Percentiles rank a stretch among this genome's conserved stretches.
These are phyloP conservation scores for Ptychoptera contaminata DNA, from an alignment of 2,888 invertebrate genomes.

Conservation along the genomic window DNA sequence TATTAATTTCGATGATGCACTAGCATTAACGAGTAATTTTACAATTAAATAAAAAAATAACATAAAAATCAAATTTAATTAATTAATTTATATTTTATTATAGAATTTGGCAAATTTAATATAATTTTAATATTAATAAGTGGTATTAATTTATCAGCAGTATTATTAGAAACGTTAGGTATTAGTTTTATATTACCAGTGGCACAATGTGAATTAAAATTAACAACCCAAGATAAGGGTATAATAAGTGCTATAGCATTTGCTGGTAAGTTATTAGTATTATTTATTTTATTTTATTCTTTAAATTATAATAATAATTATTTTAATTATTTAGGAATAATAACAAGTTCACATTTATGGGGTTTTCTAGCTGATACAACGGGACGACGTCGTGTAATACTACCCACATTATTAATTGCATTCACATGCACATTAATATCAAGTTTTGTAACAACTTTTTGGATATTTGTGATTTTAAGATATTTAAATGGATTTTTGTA, in stretches of 20 bases:
- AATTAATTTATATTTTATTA: conserved; percentile 5
- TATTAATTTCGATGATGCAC: conserved; percentile 1
- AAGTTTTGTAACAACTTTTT: conserved; percentile 32
- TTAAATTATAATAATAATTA: neutral
- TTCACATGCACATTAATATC: conserved; percentile 32
- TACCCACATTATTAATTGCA: conserved; percentile 32
- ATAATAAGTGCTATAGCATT: conserved; percentile 28
- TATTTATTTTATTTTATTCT: conserved; percentile 1
- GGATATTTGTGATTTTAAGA: conserved; percentile 33
- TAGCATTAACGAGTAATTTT: conserved; percentile 1
- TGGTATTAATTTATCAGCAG: conserved; percentile 35
- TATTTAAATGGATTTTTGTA: conserved; percentile 38
- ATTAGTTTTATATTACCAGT: conserved; percentile 37
- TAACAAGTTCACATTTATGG: conserved; percentile 38
- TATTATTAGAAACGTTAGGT: conserved; percentile 31
- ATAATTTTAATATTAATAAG: conserved; percentile 31
- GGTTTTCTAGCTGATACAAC: conserved; percentile 38
- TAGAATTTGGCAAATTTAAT: conserved; percentile 37
- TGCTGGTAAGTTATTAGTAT: conserved; percentile 20
- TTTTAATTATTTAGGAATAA: conserved; percentile 22
- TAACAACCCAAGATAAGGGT: conserved; percentile 27
- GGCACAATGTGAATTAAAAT: conserved; percentile 30
- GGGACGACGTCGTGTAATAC: conserved; percentile 32
- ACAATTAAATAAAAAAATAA: neutral
- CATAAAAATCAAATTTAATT: neutral